Evolutionary conservation across 2,113 vertebrate species (phyloP).

Genomic region (Theropithecus gelada): DNA sequence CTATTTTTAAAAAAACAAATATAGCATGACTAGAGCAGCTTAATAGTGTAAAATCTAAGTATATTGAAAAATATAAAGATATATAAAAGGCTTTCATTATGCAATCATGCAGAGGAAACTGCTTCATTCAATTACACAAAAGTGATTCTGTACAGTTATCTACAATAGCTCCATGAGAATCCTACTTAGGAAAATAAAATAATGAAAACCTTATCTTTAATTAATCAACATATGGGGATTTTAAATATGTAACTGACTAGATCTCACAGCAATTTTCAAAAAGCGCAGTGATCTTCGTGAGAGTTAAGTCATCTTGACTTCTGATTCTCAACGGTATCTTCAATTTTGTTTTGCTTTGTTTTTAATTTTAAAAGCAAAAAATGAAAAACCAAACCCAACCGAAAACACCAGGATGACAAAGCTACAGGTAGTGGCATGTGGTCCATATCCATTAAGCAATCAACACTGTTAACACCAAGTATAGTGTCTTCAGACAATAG

Average conservation of each 20-base stretch:
- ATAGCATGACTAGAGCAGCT: slow-evolving; percentile 66
- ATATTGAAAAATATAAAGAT: slow-evolving; percentile 77
- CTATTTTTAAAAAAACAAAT: slow-evolving; percentile 66
- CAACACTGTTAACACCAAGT: slow-evolving; percentile 22
- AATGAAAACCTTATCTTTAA: slow-evolving; percentile 33
- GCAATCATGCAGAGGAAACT: slow-evolving; percentile 71
- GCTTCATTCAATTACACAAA: slow-evolving; percentile 69
- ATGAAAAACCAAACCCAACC: background rate
- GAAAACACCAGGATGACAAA: background rate
- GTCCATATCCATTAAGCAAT: slow-evolving; percentile 24
- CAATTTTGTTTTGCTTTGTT: slow-evolving; percentile 44
- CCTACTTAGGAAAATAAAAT: slow-evolving; percentile 54
- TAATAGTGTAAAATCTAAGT: slow-evolving; percentile 76
- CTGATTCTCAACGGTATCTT: slow-evolving; percentile 42
- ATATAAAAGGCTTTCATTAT: slow-evolving; percentile 77
- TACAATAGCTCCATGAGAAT: slow-evolving; percentile 61
- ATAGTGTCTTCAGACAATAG: slow-evolving; percentile 30
- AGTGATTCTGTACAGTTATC: slow-evolving; percentile 72
- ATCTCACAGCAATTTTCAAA: slow-evolving; percentile 47
- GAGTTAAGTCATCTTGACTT: slow-evolving; percentile 46
- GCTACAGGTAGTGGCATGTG: background rate
- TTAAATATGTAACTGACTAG: slow-evolving; percentile 39
- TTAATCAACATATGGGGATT: slow-evolving; percentile 16
- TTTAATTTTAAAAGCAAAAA: slow-evolving; percentile 53
- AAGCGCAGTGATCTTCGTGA: slow-evolving; percentile 67